A percentile compares a stretch with the other conserved stretches of the same genome.
These are phyloP conservation scores for Dendrocopos noguchii DNA, from an alignment of 2,113 vertebrate genomes.

Conservation along the genomic window DNA sequence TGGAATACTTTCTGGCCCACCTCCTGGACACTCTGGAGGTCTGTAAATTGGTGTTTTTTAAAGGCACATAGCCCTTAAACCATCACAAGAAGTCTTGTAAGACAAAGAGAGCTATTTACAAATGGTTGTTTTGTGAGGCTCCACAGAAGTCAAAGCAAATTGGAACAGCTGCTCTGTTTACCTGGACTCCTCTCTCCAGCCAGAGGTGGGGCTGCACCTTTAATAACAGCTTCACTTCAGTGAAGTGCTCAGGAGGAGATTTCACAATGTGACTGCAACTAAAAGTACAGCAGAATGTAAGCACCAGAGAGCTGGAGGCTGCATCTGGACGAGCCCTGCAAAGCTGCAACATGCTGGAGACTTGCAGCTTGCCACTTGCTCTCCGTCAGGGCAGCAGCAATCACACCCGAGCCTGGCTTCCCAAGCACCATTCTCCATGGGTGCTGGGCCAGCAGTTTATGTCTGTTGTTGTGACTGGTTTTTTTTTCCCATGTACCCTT, in stretches of 20 bases:
- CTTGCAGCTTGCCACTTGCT: fast-evolving
- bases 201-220: background rate
- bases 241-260: background rate
- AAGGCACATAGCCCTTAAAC: no score
- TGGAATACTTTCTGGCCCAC: no score
- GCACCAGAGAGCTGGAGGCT: background rate
- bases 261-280: background rate
- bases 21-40: no score
- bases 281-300: background rate
- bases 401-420: background rate
- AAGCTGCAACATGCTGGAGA: background rate
- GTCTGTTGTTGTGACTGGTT: fast-evolving
- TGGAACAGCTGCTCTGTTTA: background rate
- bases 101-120: background rate
- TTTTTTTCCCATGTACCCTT: background rate
- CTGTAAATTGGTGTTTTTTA: no score
- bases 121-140: background rate
- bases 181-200: background rate
- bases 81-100: no score
- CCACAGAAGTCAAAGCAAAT: background rate
- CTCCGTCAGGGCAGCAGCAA: fast-evolving
- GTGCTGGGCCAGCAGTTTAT: background rate
- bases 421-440: background rate
- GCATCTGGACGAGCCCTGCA: background rate
- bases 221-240: background rate